These are phyloP conservation scores for Xiphydria camelus DNA, from an alignment of 2,888 invertebrate genomes.

Conservation along the genomic window DNA sequence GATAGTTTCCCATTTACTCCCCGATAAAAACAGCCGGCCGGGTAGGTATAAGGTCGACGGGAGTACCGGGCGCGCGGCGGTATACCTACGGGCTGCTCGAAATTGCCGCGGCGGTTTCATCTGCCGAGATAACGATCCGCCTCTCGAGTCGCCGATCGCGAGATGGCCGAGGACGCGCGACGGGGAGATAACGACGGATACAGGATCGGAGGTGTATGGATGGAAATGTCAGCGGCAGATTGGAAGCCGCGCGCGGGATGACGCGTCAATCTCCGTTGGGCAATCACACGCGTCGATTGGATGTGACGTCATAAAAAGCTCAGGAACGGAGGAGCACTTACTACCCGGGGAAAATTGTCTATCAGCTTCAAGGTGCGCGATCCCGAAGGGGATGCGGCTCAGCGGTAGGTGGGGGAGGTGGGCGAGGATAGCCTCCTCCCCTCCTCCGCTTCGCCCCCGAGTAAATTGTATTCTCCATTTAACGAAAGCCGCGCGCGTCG, in stretches of 20 bases:
- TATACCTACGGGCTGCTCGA: too few species aligned
- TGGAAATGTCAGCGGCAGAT: background rate
- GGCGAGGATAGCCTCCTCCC: too few species aligned
- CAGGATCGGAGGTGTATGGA: background rate
- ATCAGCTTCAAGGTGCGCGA: slow-evolving; percentile 3
- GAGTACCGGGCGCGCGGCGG: too few species aligned
- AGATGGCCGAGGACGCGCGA: background rate
- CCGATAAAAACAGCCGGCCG: too few species aligned
- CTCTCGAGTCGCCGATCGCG: too few species aligned
- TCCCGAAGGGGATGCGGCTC: background rate
- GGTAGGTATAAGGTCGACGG: too few species aligned
- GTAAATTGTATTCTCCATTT: too few species aligned
- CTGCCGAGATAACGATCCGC: too few species aligned
- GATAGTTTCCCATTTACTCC: too few species aligned
- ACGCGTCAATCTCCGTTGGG: slow-evolving; percentile 30
- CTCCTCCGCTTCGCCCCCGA: too few species aligned
- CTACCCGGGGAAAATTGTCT: slow-evolving; percentile 8
- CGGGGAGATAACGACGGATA: background rate
- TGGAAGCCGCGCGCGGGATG: slow-evolving; percentile 8
- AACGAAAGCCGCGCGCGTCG: too few species aligned
- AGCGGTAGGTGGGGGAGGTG: background rate
- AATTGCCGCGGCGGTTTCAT: too few species aligned
- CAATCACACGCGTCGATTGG: slow-evolving; percentile 37
- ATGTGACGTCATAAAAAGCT: slow-evolving; percentile 43
- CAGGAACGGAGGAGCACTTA: slow-evolving; percentile 1